phyloP scores from a whole-genome alignment of 2,113 vertebrate species.

The Daphoenositta chrysoptera region DNA sequence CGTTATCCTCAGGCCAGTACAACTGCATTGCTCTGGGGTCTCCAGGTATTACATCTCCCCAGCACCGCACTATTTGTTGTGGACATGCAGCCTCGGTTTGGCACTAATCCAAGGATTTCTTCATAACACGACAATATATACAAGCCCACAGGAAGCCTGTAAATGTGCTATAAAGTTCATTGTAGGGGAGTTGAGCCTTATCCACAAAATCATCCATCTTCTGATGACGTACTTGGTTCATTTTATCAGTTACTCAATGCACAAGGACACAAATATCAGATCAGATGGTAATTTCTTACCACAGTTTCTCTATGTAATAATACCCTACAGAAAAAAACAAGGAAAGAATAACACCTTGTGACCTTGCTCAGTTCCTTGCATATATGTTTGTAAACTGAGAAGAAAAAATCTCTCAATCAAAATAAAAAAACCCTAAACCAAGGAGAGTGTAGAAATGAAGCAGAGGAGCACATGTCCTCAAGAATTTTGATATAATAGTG shows the following conservation, averaged over 20 bases:
- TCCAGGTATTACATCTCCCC: neutral
- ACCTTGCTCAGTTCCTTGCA: neutral
- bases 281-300: neutral
- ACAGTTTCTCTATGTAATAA: neutral
- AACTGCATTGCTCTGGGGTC: neutral
- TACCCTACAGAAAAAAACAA: neutral
- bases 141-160: neutral
- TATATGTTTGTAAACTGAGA: neutral
- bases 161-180: neutral
- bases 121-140: neutral
- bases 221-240: neutral
- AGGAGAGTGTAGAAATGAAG: neutral
- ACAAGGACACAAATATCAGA: neutral
- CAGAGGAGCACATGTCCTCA: neutral
- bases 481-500: neutral
- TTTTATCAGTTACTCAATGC: neutral
- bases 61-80: neutral
- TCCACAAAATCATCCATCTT: neutral
- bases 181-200: neutral
- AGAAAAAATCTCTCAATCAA: neutral
- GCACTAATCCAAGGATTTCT: neutral
- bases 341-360: neutral
- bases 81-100: neutral
- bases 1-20: neutral
- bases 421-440: neutral